Evolutionary conservation across 2,113 vertebrate species (phyloP), one percentile per base, ranked within the genome.

Genomic region (Sylvia atricapilla): DNA sequence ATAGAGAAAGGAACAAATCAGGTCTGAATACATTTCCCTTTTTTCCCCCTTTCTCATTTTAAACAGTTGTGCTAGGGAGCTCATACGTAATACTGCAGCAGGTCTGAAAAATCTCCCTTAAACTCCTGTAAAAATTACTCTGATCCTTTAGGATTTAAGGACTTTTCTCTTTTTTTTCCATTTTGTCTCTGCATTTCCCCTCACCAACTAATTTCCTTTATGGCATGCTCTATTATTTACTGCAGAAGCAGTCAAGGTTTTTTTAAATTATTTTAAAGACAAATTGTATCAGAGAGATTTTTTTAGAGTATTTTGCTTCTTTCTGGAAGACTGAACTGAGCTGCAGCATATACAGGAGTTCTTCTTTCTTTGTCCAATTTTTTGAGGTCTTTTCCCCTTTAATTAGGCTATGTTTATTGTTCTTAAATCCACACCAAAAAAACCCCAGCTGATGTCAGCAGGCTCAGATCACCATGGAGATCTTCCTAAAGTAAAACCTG

Each of bases 391-490:
- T 90, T 94, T 60, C 1, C 56, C 31, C 52, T 96, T 96, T 92
- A 94, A 92, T 96, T 84, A 72, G 35, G 31, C 60, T 44, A 20
- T 56, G 0, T 80, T 76, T 63, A 86, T 80, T 79, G 14, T 87
- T 86, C 82, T 91, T 80, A 47, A 12, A 64, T 68, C 79, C 72
- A 77, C 49, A 80, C 64, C 33, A 79, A 85, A 93, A 93, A 90
- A 77, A 33, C 2, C 0, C 0, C 44, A 91, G 83, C 85, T 89
- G 83, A 89, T 86, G 68, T 91, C 92, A 95, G 91, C 93, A 93
- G 83, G 49, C 92, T 92, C 53, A 58, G 86, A 95, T 96, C 95
- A 94, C 95, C 90, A 93, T 95, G 95, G 96, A 93, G 94, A 96
- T 90, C 64, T 93, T 90, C 73, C 73, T 81, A 56, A 95, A 90